A percentile compares a stretch with the other conserved stretches of the same genome.
Evolutionary conservation across 2,113 vertebrate species (phyloP).

Genomic region (Tenebrosternarchus preto): DNA sequence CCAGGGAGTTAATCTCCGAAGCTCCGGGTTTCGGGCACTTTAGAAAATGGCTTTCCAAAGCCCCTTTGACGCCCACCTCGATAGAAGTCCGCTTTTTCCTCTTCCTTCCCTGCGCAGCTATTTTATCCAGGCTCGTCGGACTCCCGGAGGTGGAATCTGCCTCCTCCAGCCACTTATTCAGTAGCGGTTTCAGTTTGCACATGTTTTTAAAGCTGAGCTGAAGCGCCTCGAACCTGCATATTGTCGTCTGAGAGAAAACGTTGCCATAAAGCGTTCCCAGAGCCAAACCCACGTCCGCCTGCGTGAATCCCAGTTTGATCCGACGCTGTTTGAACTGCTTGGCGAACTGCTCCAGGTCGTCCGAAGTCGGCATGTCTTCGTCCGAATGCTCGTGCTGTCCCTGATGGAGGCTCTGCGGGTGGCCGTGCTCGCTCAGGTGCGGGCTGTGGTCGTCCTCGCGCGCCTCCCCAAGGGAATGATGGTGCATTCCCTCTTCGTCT

Average conservation of each 20-base stretch:
- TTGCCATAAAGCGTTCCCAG: conserved; percentile 97
- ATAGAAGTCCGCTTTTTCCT: conserved; percentile 99
- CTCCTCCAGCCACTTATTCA: conserved; percentile 99
- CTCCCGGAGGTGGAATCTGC: conserved; percentile 97
- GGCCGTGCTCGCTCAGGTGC: conserved; percentile 84
- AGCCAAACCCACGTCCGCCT: conserved; percentile 97
- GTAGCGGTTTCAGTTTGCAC: conserved; percentile 98
- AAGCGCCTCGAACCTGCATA: conserved; percentile 98
- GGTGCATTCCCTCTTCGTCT: conserved; percentile 85
- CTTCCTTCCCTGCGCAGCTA: conserved; percentile 96
- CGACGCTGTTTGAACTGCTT: conserved; percentile 98
- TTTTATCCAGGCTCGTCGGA: conserved; percentile 98
- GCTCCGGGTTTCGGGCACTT: conserved; percentile 98
- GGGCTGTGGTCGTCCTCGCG: conserved; percentile 83
- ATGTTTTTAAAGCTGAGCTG: conserved; percentile 99
- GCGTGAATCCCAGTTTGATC: conserved; percentile 97
- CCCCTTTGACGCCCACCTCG: conserved; percentile 98
- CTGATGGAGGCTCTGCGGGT: conserved; percentile 76
- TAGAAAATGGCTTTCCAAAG: conserved; percentile 98
- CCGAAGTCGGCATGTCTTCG: conserved; percentile 98
- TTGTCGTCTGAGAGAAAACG: conserved; percentile 98
- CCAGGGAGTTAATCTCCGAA: conserved; percentile 94
- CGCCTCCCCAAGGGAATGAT: conserved; percentile 83
- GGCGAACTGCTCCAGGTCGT: conserved; percentile 98
- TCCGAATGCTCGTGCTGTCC: conserved; percentile 90